A percentile compares a stretch with the other conserved stretches of the same genome.
Conservation (phyloP, 2,888 invertebrate species). For the Acronicta leporina region DNA sequence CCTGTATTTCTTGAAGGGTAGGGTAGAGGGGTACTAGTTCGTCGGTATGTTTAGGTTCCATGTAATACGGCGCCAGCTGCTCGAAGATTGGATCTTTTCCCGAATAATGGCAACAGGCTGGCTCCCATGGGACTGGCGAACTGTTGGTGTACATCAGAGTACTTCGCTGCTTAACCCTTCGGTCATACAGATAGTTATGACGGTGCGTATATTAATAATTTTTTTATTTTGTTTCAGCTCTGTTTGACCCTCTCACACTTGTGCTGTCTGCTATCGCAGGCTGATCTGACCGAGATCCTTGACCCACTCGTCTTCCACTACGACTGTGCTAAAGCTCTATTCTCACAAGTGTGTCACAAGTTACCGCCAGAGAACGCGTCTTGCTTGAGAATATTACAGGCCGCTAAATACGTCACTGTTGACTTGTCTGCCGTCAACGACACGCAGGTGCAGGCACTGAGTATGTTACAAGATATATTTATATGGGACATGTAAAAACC, state of each 20-base stretch:
- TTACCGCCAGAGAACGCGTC: constrained; percentile 82
- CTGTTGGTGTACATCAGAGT: too few species aligned
- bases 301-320: constrained; percentile 85
- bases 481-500: constrained; percentile 78
- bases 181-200: too few species aligned
- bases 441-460: constrained; percentile 74
- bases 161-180: too few species aligned
- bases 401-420: constrained; percentile 84
- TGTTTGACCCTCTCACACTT: constrained; percentile 93
- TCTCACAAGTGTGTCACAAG: constrained; percentile 77
- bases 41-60: too few species aligned
- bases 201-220: too few species aligned
- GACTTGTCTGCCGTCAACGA: constrained; percentile 74
- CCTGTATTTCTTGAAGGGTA: too few species aligned
- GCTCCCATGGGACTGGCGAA: too few species aligned
- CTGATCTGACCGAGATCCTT: constrained; percentile 89
- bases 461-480: constrained; percentile 84
- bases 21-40: too few species aligned
- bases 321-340: constrained; percentile 78
- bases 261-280: constrained; percentile 87
- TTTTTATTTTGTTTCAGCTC: constrained; percentile 85
- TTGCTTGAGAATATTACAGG: constrained; percentile 79
- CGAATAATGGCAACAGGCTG: too few species aligned
- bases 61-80: too few species aligned
- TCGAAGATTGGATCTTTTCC: too few species aligned